phyloP scores from a whole-genome alignment of 2,797 vertebrate species.

The Salarias fasciatus region DNA sequence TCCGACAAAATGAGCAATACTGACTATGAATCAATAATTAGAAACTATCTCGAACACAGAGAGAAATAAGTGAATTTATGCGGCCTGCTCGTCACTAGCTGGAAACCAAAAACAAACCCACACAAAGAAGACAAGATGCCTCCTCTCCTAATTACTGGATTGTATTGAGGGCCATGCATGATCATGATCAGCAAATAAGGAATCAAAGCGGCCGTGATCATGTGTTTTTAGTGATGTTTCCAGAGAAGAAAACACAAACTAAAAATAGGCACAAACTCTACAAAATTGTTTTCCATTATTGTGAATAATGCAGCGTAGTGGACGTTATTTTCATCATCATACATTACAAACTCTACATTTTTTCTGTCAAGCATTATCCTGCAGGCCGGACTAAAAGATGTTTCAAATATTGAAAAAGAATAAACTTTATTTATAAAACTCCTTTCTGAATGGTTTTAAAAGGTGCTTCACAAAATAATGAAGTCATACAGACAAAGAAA shows the following conservation, averaged over 20 bases:
- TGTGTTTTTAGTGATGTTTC: not conserved
- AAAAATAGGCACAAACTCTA: not conserved
- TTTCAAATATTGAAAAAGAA: not conserved
- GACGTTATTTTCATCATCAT: not conserved
- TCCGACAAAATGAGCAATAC: slow-evolving; percentile 26
- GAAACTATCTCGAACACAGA: slow-evolving; percentile 7
- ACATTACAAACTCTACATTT: not conserved
- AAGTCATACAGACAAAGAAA: too few species aligned
- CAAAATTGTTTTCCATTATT: slow-evolving; percentile 5
- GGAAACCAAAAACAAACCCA: slow-evolving; percentile 11
- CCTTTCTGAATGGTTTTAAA: too few species aligned
- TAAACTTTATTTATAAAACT: not conserved
- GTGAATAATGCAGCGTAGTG: slow-evolving; percentile 7
- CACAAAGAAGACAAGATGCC: not conserved
- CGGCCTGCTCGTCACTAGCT: not conserved
- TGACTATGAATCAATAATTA: slow-evolving; percentile 9
- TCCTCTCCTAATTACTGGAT: not conserved
- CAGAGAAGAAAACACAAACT: not conserved
- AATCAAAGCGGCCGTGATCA: not conserved
- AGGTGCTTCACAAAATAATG: too few species aligned
- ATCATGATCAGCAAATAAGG: not conserved
- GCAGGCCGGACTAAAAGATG: not conserved
- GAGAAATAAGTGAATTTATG: not conserved
- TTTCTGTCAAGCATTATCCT: slow-evolving; percentile 5
- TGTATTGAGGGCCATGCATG: not conserved